phyloP scores from a whole-genome alignment of 1,140 invertebrate genomes.

The Penaeus vannamei region DNA sequence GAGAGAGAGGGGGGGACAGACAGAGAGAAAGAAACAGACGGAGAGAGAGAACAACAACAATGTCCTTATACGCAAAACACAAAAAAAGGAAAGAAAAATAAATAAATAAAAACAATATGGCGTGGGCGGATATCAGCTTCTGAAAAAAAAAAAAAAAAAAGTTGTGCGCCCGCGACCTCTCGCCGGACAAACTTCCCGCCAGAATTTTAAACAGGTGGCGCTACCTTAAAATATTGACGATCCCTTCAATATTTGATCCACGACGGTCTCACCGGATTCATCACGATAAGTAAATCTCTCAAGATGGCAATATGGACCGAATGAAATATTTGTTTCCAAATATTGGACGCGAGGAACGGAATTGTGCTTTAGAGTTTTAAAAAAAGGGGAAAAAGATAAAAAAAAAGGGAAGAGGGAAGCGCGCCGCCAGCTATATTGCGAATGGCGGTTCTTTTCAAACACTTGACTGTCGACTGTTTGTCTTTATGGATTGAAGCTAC shows the following conservation, averaged over 20 bases:
- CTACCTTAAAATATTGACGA: constrained; percentile 23
- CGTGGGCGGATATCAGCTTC: neutral
- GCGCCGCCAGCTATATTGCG: neutral
- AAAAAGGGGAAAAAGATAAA: too few relatives aligned
- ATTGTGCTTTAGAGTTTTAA: too few relatives aligned
- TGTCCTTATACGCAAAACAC: too few relatives aligned
- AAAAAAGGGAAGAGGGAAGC: neutral
- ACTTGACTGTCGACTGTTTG: too few relatives aligned
- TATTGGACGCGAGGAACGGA: neutral
- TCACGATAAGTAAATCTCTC: constrained; percentile 35
- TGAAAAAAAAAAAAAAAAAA: too few relatives aligned
- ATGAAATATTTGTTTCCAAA: constrained; percentile 32
- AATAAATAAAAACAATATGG: neutral
- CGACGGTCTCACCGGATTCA: constrained; percentile 4
- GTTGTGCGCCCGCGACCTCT: neutral
- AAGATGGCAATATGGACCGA: constrained; percentile 27
- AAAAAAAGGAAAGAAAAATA: too few relatives aligned
- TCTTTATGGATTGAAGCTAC: too few relatives aligned
- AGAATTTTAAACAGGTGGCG: constrained; percentile 21
- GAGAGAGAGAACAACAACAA: too few relatives aligned
- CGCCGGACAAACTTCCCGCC: constrained; percentile 18
- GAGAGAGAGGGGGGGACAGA: too few relatives aligned
- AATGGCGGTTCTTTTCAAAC: too few relatives aligned
- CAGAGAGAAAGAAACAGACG: too few relatives aligned
- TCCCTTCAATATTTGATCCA: constrained; percentile 19